Evolutionary conservation across 1,140 invertebrate genomes (phyloP), one percentile per base, ranked within the genome.

Genomic region (Onthophagus taurus): DNA sequence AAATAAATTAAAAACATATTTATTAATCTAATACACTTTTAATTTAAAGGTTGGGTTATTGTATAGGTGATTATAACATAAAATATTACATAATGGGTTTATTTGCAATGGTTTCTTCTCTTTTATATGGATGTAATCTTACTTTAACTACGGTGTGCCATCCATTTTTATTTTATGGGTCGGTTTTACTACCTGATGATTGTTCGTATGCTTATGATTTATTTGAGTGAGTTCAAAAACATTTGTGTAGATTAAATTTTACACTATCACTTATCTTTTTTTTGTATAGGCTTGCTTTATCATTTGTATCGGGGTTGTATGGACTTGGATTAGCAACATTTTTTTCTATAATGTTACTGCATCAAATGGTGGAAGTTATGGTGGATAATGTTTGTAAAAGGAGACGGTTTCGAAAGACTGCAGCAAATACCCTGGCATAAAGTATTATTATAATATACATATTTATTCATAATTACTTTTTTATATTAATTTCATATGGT

Each of bases 71-170:
- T 37, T 72, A 72, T 48, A 83, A 83, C 56, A 71, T 79, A 33
- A 66, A 59, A 26, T 75, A 74, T 61, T 83, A 78, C 54, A 51
- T 82, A 12, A 55, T 64, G 24, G 75, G 75, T 16, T 65, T 79
- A 45, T 55, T 80, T 23, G 72, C 74, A 52, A 75, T 73, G 13
- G 68, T 76, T 31, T 52, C 67, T 23, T 73, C 77, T 39, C 66
- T 83, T 45, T 57, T 80, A 29, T 76, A 78, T 57, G 78, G 78
- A 33, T 76, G 78, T 1, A 80, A 81, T 63, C 67, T 83, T 44
- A 79, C 77, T 2, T 66, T 85, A 42, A 83, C 81, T 2, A 78
- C 76, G 20, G 72, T 82, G 2, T 85, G 81, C 53, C 78, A 81
- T 65, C 80, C 80, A 2, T 78, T 77, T 51, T 68, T 74, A 55